Conservation (phyloP, 2,113 vertebrate species). For the Melanerpes aurifrons region DNA sequence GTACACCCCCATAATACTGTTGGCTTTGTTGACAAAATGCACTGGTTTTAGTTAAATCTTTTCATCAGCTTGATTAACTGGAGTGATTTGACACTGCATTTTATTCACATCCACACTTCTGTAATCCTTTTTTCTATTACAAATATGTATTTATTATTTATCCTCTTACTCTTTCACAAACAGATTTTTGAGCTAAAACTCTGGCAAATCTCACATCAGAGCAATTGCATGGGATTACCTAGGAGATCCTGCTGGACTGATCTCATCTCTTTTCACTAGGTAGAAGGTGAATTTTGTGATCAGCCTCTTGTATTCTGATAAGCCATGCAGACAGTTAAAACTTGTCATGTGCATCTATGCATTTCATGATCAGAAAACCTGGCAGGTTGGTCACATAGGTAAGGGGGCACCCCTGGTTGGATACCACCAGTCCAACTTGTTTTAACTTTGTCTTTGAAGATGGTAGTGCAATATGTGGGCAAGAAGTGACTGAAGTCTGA, state of each 20-base stretch:
- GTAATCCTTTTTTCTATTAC: background rate
- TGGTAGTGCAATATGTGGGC: background rate
- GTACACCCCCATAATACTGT: accelerated
- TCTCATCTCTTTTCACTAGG: background rate
- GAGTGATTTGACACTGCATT: background rate
- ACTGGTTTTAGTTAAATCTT: background rate
- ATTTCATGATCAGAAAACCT: background rate
- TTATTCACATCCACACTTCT: background rate
- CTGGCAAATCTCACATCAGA: background rate
- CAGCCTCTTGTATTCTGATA: background rate
- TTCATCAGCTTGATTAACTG: background rate
- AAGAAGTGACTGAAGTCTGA: background rate
- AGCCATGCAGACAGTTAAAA: background rate
- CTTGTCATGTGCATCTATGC: background rate
- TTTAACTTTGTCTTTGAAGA: background rate
- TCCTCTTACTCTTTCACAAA: background rate
- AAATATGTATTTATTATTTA: background rate
- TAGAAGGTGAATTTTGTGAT: background rate
- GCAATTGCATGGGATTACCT: background rate
- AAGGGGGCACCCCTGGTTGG: background rate
- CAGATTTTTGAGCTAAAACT: background rate
- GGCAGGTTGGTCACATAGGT: background rate
- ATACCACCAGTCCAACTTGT: background rate
- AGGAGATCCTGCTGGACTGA: background rate
- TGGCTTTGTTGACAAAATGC: background rate